Evolutionary conservation across 2,888 invertebrate genomes (phyloP).

Genomic region (Reticulitermes lucifugus): DNA sequence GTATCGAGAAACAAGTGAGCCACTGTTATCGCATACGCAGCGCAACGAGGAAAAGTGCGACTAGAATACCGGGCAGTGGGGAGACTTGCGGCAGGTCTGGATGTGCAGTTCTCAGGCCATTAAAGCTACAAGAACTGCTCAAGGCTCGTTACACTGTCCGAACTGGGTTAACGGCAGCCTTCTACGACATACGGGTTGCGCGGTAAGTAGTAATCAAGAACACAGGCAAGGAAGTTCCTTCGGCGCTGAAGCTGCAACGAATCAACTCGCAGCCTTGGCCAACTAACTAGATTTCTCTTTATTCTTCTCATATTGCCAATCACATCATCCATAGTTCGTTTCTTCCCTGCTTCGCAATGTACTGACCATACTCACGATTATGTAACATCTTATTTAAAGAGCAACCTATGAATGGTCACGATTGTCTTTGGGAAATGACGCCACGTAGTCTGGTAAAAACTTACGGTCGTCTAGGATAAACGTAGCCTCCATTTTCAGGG

Average conservation of each 20-base stretch:
- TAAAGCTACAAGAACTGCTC: background rate
- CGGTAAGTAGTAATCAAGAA: no score
- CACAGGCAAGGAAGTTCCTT: background rate
- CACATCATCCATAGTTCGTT: background rate
- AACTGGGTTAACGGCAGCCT: background rate
- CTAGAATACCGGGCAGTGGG: background rate
- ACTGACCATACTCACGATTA: no score
- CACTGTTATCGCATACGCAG: no score
- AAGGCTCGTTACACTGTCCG: background rate
- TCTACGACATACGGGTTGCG: background rate
- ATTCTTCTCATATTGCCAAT: background rate
- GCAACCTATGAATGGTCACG: no score
- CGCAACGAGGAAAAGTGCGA: background rate
- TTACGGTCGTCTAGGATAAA: no score
- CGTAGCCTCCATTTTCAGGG: no score
- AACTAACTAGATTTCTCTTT: constrained; percentile 14
- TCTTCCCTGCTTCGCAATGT: background rate
- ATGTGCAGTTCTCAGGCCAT: background rate
- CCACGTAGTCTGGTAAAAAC: no score
- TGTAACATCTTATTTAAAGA: no score
- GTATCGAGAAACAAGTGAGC: no score
- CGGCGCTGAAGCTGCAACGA: background rate
- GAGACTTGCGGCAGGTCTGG: background rate
- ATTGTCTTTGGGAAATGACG: no score
- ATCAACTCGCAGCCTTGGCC: constrained; percentile 27